Evolutionary conservation across 2,113 vertebrate species (phyloP), one percentile per base, ranked within the genome.

Genomic region (Rhineura floridana): DNA sequence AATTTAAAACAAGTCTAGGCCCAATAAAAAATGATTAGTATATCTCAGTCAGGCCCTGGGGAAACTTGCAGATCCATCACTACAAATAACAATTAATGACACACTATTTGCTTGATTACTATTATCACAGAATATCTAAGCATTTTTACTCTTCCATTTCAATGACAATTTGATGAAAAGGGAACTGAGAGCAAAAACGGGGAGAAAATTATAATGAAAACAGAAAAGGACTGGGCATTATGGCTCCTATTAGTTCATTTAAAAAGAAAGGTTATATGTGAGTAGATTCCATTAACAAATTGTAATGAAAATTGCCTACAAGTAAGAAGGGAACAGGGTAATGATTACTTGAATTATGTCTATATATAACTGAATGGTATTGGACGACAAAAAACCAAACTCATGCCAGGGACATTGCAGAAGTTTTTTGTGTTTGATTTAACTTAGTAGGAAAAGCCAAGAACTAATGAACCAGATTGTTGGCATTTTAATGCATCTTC

Each of bases 401-500:
- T 11, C 33, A 77, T 2, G 42, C 42, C 73, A 62, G 72, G 36
- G 36, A 76, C 50, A 85, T 44, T 2, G 42, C n/a, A 42, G 4
- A 59, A 75, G 59, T 42, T 44, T 63, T 62, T 28, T n/a, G 28
- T 19, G 89, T 67, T 55, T 91, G 8, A 25, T 12, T 15, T 7
- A 50, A 42, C 11, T 6, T 46, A 33, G 6, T 12, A 2, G 28
- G 52, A 39, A 46, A 93, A 93, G 84, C 70, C 83, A 94, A 94
- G 90, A 92, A 81, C 84, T 95, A 95, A 94, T 86, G 90, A 95
- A 91, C 67, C 75, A 80, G 55, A 92, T 63, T 90, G 91, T 70
- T 91, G 89, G 93, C 86, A 89, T 92, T 93, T 91, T 78, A 36
- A 92, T 70, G 88, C 81, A 73, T 93, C 88, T 94, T 92, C 84